A percentile compares a stretch with the other conserved stretches of the same genome.
These are phyloP conservation scores for Harpagus bidentatus DNA, from an alignment of 2,113 vertebrate species.

Conservation along the genomic window DNA sequence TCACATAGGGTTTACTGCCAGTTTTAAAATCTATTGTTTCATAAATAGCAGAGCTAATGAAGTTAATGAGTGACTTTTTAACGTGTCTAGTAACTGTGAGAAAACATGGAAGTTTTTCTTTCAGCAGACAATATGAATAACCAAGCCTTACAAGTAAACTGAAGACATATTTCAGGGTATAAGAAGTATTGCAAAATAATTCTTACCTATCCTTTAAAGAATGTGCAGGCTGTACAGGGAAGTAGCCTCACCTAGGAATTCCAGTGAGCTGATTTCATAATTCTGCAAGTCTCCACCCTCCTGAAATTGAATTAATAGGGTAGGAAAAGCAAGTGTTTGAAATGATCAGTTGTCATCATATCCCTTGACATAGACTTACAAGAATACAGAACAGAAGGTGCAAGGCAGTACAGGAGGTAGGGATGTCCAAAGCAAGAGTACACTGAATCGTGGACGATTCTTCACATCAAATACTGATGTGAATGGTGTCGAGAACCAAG, in stretches of 20 bases:
- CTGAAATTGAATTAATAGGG: background rate
- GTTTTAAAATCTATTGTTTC: background rate
- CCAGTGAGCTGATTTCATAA: background rate
- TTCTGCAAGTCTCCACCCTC: background rate
- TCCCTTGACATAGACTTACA: background rate
- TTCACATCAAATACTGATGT: background rate
- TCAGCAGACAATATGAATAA: background rate
- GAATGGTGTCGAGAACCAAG: background rate
- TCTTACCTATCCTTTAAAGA: background rate
- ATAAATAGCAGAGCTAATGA: background rate
- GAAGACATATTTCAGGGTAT: too few species aligned
- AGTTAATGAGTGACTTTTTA: background rate
- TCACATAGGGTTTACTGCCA: background rate
- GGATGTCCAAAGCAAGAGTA: background rate
- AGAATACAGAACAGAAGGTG: background rate
- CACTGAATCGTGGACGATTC: background rate
- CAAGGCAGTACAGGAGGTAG: background rate
- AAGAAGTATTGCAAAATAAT: background rate
- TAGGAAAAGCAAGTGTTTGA: background rate
- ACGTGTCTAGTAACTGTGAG: background rate
- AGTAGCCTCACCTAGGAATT: background rate
- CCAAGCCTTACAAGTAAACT: background rate
- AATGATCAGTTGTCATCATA: background rate
- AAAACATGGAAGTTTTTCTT: background rate
- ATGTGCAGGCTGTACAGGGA: background rate